Percentiles rank a stretch among this genome's conserved stretches.
phyloP scores from a whole-genome alignment of 2,797 vertebrate species.

The Lithobates sylvaticus region DNA sequence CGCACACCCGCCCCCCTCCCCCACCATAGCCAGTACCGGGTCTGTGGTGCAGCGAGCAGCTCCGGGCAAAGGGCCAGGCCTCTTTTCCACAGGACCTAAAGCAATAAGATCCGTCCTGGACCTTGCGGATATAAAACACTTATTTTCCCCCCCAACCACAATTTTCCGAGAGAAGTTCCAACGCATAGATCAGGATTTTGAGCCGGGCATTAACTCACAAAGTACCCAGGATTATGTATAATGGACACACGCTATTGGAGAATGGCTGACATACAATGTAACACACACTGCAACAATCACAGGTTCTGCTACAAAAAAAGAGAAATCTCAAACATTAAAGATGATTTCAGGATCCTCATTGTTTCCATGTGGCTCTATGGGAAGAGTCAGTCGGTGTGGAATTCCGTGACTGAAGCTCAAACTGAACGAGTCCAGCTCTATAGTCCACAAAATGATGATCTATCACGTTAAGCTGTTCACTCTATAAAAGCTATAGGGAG shows the following conservation, averaged over 20 bases:
- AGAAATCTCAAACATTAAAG: too few species aligned
- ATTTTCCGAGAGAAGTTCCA: conserved; percentile 55
- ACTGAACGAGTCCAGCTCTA: too few species aligned
- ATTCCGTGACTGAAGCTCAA: too few species aligned
- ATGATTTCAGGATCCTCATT: background rate
- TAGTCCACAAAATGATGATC: background rate
- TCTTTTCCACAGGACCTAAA: conserved; percentile 57
- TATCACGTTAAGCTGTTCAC: background rate
- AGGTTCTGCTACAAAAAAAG: background rate
- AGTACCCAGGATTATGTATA: background rate
- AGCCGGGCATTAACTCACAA: conserved; percentile 46
- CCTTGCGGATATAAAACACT: conserved; percentile 57
- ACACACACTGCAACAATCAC: background rate
- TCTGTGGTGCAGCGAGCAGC: conserved; percentile 54
- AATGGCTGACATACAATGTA: background rate
- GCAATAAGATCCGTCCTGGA: conserved; percentile 58
- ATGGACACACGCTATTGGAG: background rate
- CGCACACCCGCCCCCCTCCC: too few species aligned
- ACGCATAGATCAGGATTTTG: conserved; percentile 34
- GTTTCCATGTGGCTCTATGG: background rate
- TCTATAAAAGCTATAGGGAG: background rate
- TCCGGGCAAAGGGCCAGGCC: conserved; percentile 48
- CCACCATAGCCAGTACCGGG: conserved; percentile 16
- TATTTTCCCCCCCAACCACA: conserved; percentile 5
- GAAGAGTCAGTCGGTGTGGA: background rate